Evolutionary conservation across 2,797 vertebrate species (phyloP), one percentile per base, ranked within the genome.

Genomic region (Notoglanidium macrostoma): DNA sequence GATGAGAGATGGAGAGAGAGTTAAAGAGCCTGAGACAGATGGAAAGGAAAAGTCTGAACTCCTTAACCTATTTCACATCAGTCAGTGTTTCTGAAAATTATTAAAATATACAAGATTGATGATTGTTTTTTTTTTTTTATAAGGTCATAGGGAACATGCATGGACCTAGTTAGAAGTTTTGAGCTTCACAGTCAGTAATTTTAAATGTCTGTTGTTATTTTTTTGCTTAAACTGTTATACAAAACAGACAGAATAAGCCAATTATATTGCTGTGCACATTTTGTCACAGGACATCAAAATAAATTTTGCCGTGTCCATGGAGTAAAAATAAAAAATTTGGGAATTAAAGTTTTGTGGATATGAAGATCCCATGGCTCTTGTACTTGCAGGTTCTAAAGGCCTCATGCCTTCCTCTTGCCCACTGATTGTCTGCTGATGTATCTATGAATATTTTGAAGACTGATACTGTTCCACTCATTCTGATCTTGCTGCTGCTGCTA

Each of bases 41-140:
- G 77, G 79, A 73, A 81, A 59, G 87, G 44, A 91, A 91, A 90
- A 84, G 89, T 92, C 89, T 92, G 80, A 88, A 74, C 78, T 77
- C 84, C 55, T 83, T 83, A 82, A 85, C 87, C 86, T 83, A 79
- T 84, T 74, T 86, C 82, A 85, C 86, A 76, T 78, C 68, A 70
- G 49, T 80, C 77, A 44, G 29, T 78, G 83, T 72, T 84, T 87
- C 87, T 83, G 76, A 87, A 87, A 88, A 83, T 67, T 86, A 67
- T 80, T 82, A 11, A 68, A 73, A 78, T 65, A 87, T 83, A 78
- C 65, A 80, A 55, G 57, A 85, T 87, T 68, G 77, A 89, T 40
- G 84, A 35, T 57, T 57, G 1, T 65, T 65, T 6, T 11, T 9
- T 55, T 73, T 68, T 87, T 72, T 88, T 74, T 87, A 87, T 46